Percentiles rank a stretch among this genome's conserved stretches.
These are phyloP conservation scores for Erpetoichthys calabaricus DNA, from an alignment of 2,797 vertebrate species.

Conservation along the genomic window DNA sequence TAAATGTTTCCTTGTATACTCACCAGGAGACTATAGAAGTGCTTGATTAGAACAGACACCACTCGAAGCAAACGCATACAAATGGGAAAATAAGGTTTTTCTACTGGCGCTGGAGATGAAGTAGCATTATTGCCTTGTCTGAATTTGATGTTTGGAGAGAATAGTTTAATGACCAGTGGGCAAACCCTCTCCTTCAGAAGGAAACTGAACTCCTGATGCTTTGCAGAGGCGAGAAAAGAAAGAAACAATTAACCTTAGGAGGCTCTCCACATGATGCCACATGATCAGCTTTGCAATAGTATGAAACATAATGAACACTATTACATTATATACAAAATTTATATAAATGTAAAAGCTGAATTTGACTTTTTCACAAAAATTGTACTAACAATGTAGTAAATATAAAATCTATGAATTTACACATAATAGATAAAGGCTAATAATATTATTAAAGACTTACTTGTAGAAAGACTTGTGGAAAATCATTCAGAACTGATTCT, in stretches of 20 bases:
- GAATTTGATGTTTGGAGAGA: conserved; percentile 98
- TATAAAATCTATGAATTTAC: background rate
- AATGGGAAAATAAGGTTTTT: conserved; percentile 97
- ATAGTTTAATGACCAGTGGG: conserved; percentile 96
- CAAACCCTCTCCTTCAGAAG: conserved; percentile 94
- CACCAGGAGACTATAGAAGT: conserved; percentile 94
- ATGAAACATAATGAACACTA: too few species aligned
- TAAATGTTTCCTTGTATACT: conserved; percentile 21
- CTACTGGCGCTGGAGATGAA: conserved; percentile 83
- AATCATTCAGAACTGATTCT: conserved; percentile 94
- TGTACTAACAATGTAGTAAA: background rate
- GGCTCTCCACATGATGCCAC: too few species aligned
- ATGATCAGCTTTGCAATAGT: too few species aligned
- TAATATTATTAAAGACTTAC: conserved; percentile 35
- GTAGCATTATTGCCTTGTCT: conserved; percentile 77
- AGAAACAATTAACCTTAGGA: too few species aligned
- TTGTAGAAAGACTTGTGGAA: conserved; percentile 88
- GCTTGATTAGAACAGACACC: conserved; percentile 94
- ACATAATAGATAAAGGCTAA: conserved; percentile 6
- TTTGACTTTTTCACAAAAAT: background rate
- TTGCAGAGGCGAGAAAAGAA: too few species aligned
- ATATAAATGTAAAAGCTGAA: background rate
- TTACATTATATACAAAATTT: background rate
- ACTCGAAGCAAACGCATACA: conserved; percentile 94
- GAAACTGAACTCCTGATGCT: conserved; percentile 98